These are phyloP conservation scores for Rotaria magnacalcarata DNA, from an alignment of 2,888 invertebrate genomes.

Conservation along the genomic window DNA sequence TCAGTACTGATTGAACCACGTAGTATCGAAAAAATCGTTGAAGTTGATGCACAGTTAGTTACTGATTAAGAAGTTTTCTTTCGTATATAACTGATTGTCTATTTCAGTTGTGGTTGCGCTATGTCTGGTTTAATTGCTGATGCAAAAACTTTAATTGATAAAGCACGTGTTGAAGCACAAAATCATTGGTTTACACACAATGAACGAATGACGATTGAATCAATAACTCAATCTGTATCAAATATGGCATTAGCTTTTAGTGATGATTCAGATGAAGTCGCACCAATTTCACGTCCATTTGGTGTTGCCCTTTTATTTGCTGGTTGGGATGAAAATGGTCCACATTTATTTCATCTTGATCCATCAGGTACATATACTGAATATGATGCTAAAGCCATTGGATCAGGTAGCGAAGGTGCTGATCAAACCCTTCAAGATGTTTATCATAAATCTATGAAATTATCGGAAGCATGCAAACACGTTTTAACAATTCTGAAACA, in stretches of 20 bases:
- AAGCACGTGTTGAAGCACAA: constrained; percentile 90
- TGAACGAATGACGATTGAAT: constrained; percentile 90
- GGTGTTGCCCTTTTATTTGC: constrained; percentile 98
- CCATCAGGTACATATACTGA: constrained; percentile 96
- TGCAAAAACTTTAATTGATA: constrained; percentile 84
- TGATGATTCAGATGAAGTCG: constrained; percentile 68
- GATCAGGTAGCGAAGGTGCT: constrained; percentile 96
- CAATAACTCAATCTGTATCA: constrained; percentile 94
- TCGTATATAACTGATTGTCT: no score
- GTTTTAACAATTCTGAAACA: constrained; percentile 90
- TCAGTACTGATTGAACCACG: constrained; percentile 91
- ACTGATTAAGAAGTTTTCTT: constrained; percentile 48
- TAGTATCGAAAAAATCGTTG: constrained; percentile 96
- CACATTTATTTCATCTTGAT: constrained; percentile 91
- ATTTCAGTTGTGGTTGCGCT: constrained; percentile 69
- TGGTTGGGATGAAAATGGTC: constrained; percentile 81
- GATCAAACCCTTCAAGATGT: constrained; percentile 81
- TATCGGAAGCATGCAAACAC: constrained; percentile 83
- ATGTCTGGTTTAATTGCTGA: constrained; percentile 97
- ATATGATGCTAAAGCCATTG: constrained; percentile 96
- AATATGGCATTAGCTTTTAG: constrained; percentile 98
- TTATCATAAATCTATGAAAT: constrained; percentile 72
- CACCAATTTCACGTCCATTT: constrained; percentile 80
- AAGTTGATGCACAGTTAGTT: constrained; percentile 91
- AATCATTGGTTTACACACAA: constrained; percentile 98